These are phyloP conservation scores for Rafetus swinhoei DNA, from an alignment of 2,113 vertebrate species.

Conservation along the genomic window DNA sequence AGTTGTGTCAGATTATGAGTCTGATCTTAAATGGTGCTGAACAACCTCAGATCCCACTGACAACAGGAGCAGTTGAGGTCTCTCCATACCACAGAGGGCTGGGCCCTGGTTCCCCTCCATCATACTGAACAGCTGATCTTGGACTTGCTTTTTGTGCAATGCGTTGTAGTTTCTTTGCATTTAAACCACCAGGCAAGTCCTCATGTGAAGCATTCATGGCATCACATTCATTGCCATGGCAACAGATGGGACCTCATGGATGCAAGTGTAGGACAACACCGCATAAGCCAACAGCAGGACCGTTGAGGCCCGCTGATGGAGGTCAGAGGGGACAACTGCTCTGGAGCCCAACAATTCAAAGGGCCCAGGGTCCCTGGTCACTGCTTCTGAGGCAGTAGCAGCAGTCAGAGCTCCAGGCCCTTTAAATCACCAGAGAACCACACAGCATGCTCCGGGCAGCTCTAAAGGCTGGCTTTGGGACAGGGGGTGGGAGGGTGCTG, in stretches of 20 bases:
- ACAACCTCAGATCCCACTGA: accelerated
- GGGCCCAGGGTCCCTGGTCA: no score
- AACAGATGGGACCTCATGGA: neutral
- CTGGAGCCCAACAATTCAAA: no score
- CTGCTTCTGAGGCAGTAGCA: no score
- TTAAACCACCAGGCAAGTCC: neutral
- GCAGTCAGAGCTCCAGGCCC: no score
- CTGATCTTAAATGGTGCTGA: neutral
- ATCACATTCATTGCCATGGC: neutral
- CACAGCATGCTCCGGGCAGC: no score
- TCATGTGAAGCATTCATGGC: neutral
- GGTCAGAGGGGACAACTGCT: no score
- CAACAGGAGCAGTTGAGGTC: neutral
- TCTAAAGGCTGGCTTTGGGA: no score
- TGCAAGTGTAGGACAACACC: neutral
- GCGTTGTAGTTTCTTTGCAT: neutral
- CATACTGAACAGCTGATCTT: neutral
- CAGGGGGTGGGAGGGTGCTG: no score
- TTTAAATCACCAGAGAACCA: no score
- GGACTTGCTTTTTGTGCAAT: neutral
- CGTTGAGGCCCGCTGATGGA: no score
- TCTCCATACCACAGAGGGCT: neutral
- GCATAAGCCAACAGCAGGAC: neutral
- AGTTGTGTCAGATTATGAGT: neutral
- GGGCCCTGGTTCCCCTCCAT: neutral